Evolutionary conservation across 2,888 invertebrate species (phyloP).

Genomic region (Alsophila aescularia): DNA sequence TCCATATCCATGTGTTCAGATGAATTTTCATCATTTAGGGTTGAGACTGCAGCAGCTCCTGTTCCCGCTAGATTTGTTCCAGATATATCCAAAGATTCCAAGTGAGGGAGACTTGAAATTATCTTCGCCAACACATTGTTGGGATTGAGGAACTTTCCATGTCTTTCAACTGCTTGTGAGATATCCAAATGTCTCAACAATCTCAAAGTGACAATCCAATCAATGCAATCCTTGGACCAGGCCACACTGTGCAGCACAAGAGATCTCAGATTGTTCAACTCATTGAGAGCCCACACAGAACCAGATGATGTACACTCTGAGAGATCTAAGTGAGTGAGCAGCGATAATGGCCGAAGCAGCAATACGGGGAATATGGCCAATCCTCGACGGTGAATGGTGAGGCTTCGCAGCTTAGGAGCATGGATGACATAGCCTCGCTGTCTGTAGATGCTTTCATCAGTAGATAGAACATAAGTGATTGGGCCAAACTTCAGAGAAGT

Average conservation of each 20-base stretch:
- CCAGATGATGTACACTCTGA: conserved; percentile 87
- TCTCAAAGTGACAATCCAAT: conserved; percentile 84
- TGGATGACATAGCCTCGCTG: conserved; percentile 81
- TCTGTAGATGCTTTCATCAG: conserved; percentile 67
- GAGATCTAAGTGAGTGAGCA: conserved; percentile 88
- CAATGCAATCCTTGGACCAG: conserved; percentile 85
- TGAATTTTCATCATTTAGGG: conserved; percentile 48
- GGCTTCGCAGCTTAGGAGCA: conserved; percentile 84
- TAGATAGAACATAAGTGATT: conserved; percentile 85
- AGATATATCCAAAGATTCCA: conserved; percentile 96
- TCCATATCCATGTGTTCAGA: conserved; percentile 53
- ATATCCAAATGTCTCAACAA: conserved; percentile 91
- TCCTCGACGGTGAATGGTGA: conserved; percentile 84
- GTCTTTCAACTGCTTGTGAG: conserved; percentile 89
- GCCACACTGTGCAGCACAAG: conserved; percentile 93
- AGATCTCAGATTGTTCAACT: conserved; percentile 88
- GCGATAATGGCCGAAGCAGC: conserved; percentile 84
- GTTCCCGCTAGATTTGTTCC: conserved; percentile 97
- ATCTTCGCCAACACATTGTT: conserved; percentile 89
- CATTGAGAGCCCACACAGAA: conserved; percentile 87
- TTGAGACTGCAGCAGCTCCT: conserved; percentile 86
- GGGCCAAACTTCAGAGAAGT: conserved; percentile 89
- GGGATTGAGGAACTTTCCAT: conserved; percentile 90
- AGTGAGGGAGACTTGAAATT: conserved; percentile 88
- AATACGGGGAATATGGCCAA: conserved; percentile 77